phyloP scores from a whole-genome alignment of 1,140 invertebrate genomes.

The Chymomyza costata region DNA sequence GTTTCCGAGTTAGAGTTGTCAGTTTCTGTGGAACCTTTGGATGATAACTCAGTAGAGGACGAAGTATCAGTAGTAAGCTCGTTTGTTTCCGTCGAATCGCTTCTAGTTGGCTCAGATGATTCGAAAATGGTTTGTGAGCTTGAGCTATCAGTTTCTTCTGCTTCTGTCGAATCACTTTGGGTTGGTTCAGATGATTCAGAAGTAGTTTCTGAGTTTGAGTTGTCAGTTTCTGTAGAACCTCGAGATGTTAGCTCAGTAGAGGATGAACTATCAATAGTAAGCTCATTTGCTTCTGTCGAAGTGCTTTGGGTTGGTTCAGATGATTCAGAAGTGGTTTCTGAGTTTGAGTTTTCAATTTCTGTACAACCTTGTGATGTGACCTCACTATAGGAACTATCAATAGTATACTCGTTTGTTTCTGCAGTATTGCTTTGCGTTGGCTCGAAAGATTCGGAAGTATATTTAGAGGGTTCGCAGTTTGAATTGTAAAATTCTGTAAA shows the following conservation, averaged over 20 bases:
- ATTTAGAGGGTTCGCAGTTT: no score
- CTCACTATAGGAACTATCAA: no score
- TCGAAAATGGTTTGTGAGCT: background rate
- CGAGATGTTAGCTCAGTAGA: background rate
- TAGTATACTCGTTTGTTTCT: no score
- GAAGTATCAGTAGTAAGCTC: background rate
- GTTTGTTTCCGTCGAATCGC: background rate
- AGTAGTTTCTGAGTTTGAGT: constrained; percentile 2
- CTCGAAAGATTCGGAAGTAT: no score
- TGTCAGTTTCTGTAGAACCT: background rate
- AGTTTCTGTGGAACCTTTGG: background rate
- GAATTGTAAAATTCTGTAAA: no score
- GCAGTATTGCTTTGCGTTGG: no score
- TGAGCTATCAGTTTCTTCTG: background rate
- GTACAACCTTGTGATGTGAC: no score
- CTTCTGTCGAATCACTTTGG: background rate
- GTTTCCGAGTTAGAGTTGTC: no score
- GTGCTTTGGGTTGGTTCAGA: background rate
- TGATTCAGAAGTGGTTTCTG: background rate
- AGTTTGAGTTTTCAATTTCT: background rate
- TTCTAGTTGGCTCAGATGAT: background rate
- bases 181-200: background rate
- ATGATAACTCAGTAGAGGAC: background rate
- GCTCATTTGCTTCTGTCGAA: background rate
- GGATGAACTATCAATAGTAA: background rate